Conservation (phyloP, 1,140 invertebrate species). For the Caenorhabditis inopinata region DNA sequence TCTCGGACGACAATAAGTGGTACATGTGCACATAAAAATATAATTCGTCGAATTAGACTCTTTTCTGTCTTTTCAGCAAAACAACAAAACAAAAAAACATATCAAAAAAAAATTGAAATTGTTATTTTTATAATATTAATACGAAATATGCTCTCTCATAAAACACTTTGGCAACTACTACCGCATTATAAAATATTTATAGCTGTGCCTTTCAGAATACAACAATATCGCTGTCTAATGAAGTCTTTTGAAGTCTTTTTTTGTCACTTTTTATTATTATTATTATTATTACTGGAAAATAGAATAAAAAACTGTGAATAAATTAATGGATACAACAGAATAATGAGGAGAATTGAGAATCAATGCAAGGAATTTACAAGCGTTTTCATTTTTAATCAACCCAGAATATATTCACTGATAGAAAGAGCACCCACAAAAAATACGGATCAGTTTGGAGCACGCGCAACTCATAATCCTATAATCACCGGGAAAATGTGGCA, state of each 20-base stretch:
- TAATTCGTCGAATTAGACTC: not conserved
- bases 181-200: no score
- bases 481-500: no score
- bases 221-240: not conserved
- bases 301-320: not conserved
- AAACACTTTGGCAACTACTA: no score
- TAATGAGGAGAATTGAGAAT: not conserved
- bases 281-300: not conserved
- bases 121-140: no score
- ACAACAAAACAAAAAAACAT: conserved; percentile 1
- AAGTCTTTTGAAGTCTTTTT: conserved; percentile 18
- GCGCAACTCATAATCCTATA: no score
- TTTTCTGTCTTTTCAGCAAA: no score
- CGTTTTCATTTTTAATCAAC: no score
- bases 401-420: no score
- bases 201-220: no score
- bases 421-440: no score
- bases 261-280: not conserved
- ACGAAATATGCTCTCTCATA: conserved; percentile 1
- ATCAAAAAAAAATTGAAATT: not conserved
- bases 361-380: not conserved
- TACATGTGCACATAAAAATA: not conserved
- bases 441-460: no score
- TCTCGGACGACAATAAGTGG: conserved; percentile 64
- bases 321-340: not conserved